A percentile compares a stretch with the other conserved stretches of the same genome.
phyloP scores from a whole-genome alignment of 2,113 vertebrate genomes.

The Zosterops hypoxanthus region DNA sequence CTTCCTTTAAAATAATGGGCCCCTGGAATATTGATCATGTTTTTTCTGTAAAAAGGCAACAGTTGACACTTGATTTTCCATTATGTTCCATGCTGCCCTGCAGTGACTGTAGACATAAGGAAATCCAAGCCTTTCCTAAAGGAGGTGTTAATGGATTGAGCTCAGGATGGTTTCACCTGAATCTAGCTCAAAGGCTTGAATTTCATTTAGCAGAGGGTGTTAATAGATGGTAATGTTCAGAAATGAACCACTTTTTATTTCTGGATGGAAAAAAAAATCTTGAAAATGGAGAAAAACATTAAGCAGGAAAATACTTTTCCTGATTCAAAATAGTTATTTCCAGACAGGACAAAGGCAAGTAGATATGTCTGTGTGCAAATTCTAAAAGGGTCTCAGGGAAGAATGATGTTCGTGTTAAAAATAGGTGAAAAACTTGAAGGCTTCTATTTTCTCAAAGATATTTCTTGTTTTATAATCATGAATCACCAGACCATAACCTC shows the following conservation, averaged over 20 bases:
- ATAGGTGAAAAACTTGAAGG: background rate
- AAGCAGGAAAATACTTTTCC: background rate
- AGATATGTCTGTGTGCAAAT: background rate
- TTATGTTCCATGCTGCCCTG: rapidly evolving
- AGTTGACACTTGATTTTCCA: background rate
- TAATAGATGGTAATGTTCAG: background rate
- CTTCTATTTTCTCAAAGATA: background rate
- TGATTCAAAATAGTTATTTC: background rate
- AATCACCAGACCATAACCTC: background rate
- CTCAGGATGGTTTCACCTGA: background rate
- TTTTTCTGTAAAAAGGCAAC: background rate
- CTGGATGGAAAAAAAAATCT: background rate
- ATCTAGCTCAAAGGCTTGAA: background rate
- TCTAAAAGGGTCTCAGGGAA: background rate
- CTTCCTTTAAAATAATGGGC: background rate
- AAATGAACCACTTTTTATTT: background rate
- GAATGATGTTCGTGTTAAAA: background rate
- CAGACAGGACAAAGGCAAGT: background rate
- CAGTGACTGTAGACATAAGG: background rate
- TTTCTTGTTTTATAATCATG: background rate
- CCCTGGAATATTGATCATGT: background rate
- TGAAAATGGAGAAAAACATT: background rate
- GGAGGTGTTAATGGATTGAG: background rate
- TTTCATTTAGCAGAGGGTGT: background rate
- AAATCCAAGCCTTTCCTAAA: background rate